phyloP scores from a whole-genome alignment of 2,113 vertebrate species.

The Connochaetes taurinus region DNA sequence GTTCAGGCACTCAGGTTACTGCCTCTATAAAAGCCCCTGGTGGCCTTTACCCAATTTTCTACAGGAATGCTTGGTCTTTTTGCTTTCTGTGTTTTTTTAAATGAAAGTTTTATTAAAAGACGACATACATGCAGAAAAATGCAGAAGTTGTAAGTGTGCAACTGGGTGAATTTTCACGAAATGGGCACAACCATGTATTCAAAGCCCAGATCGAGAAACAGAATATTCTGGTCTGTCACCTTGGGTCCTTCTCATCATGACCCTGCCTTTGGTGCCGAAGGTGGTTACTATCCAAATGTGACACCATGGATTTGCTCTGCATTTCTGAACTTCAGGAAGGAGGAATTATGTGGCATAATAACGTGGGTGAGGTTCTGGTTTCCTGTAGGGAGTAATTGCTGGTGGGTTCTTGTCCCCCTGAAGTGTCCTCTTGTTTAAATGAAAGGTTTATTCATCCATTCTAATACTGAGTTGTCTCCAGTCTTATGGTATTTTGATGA shows the following conservation, averaged over 20 bases:
- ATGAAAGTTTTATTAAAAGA: not conserved
- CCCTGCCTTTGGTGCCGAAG: not conserved
- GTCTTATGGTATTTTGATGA: not conserved
- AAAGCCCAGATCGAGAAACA: not conserved
- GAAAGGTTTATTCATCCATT: not conserved
- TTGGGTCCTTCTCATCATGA: accelerated
- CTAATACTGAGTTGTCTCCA: not conserved
- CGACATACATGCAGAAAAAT: not conserved
- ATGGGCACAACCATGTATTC: accelerated
- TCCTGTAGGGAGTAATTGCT: not conserved
- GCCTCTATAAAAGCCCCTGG: accelerated
- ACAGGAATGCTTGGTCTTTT: not conserved
- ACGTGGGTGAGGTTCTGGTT: accelerated
- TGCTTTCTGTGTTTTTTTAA: not conserved
- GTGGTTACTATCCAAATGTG: accelerated
- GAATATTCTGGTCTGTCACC: not conserved
- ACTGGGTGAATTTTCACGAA: not conserved
- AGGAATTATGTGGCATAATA: no score
- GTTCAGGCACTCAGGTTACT: accelerated
- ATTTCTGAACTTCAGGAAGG: not conserved
- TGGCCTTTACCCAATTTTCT: not conserved
- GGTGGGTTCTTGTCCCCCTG: not conserved
- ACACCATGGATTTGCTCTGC: not conserved
- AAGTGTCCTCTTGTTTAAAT: not conserved
- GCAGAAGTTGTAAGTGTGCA: accelerated